Percentiles rank a stretch among this genome's conserved stretches.
Evolutionary conservation across 2,888 invertebrate genomes (phyloP).

Genomic region (Timema podura): DNA sequence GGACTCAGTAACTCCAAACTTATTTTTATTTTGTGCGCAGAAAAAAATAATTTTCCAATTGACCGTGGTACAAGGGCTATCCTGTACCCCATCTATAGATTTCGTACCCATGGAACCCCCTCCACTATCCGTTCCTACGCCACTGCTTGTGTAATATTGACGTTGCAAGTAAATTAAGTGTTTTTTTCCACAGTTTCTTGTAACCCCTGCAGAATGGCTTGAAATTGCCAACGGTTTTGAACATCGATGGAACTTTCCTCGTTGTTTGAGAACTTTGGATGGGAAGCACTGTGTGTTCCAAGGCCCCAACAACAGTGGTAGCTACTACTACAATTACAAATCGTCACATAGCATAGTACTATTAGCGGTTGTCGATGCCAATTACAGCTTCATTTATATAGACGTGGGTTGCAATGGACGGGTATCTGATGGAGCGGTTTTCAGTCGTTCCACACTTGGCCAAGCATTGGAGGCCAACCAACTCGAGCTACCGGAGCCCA

Average conservation of each 20-base stretch:
- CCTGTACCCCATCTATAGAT: no score
- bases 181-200: not conserved
- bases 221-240: not conserved
- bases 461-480: not conserved
- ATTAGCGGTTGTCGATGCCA: not conserved
- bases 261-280: not conserved
- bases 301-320: no score
- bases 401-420: slow-evolving; percentile 6
- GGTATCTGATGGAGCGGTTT: not conserved
- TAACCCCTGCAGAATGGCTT: not conserved
- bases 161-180: not conserved
- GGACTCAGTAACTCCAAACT: no score
- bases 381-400: slow-evolving; percentile 1
- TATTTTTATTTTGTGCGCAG: no score
- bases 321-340: no score
- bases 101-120: not conserved
- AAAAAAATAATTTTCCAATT: no score
- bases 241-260: not conserved
- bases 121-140: not conserved
- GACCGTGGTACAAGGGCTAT: no score
- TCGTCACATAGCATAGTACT: not conserved
- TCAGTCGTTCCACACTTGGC: not conserved
- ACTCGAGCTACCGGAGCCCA: not conserved
- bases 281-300: not conserved
- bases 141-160: not conserved